Base-by-base conservation (phyloP, 2,888 invertebrate species). In the Drosophila anomalata region DNA sequence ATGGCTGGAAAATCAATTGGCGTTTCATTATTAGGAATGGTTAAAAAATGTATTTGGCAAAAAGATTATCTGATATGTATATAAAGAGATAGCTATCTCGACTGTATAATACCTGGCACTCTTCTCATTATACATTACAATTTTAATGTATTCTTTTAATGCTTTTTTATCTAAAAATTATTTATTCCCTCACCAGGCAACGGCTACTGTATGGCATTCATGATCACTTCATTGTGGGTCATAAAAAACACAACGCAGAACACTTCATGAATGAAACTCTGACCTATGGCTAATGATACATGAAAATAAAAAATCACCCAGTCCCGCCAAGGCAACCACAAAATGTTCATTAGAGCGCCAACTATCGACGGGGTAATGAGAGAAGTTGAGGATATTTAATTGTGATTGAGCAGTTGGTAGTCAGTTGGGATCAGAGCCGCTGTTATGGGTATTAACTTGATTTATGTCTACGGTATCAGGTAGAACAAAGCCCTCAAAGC, bases 311-410 rank as follows among this genome's bases (percentile, higher is more conserved):
- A 52, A 51, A 57, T n/a, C 50, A 48, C 33, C 41, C 53, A 53
- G 53, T 39, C 52, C 60, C 26, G 36, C 29, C 69, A 29, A 70
- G 70, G 72, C 58, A 52, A 83, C 82, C 82, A 52, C 82, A 83
- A 84, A 84, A 73, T 78, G 76, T 71, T 75, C 85, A 83, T 83
- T 84, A 87, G 75, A 78, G 68, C 68, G 70, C 72, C 72, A 71
- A 62, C 56, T 72, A 66, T 72, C 52, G 54, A 71, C 71, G 65
- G 14, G 6, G 6, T 36, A 71, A 70, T 52, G 61, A 47, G 48
- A 41, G 50, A 44, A 44, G 50, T 20, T 17, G 22, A 24, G 12
- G 14, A 54, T 20, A 20, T 42, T 20, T 75, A 75, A 75, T 75
- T 75, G 75, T 63, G 75, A 66, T 75, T 63, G 39, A 33, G 33